These are phyloP conservation scores for Melitaea athalia DNA, from an alignment of 2,888 invertebrate genomes.

Conservation along the genomic window DNA sequence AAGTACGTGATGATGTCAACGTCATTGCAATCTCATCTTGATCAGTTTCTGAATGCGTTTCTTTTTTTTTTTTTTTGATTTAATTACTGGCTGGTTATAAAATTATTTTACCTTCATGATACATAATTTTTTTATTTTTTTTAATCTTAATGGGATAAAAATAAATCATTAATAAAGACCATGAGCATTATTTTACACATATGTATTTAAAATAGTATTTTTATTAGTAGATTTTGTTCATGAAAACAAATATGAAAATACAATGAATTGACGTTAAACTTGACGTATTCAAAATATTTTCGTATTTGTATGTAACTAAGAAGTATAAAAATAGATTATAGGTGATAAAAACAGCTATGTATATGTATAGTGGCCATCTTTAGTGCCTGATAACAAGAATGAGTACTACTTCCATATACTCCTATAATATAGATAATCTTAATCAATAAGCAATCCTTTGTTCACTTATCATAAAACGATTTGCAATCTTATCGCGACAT, in stretches of 20 bases:
- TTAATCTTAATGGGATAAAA: neutral
- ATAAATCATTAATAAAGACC: neutral
- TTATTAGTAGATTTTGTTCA: no score
- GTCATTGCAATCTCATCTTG: neutral
- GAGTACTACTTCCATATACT: neutral
- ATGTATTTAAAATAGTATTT: no score
- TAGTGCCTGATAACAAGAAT: neutral
- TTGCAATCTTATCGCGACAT: constrained; percentile 32
- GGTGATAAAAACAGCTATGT: no score
- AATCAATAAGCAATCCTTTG: constrained; percentile 3
- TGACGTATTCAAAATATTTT: no score
- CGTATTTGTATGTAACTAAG: no score
- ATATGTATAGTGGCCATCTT: neutral
- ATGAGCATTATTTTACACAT: no score
- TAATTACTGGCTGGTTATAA: neutral
- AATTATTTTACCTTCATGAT: neutral
- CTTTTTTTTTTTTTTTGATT: no score
- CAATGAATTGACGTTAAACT: no score
- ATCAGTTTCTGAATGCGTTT: neutral
- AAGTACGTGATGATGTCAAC: constrained; percentile 7
- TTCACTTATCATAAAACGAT: constrained; percentile 12
- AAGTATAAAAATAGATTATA: no score
- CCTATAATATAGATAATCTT: neutral
- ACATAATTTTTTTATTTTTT: no score
- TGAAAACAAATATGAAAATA: no score